These are phyloP conservation scores for Trachelipus rathkii DNA, from an alignment of 1,140 invertebrate species.

Conservation along the genomic window DNA sequence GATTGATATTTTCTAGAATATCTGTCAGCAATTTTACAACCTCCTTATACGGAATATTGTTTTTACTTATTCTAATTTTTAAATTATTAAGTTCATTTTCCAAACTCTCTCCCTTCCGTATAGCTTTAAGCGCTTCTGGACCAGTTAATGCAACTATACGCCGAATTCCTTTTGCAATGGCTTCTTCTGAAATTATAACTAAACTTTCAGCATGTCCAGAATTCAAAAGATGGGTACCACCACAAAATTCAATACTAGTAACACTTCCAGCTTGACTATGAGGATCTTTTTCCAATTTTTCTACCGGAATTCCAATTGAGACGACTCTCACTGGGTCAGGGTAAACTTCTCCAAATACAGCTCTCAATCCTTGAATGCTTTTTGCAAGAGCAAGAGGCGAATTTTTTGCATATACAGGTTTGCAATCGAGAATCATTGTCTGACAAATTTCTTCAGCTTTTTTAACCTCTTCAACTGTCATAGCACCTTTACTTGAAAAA, in stretches of 20 bases:
- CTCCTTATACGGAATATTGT: slow-evolving; percentile 37
- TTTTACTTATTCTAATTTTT: slow-evolving; percentile 32
- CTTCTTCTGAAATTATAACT: slow-evolving; percentile 94
- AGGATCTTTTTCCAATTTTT: slow-evolving; percentile 82
- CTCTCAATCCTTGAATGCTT: slow-evolving; percentile 86
- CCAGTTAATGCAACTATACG: slow-evolving; percentile 96
- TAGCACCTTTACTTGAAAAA: slow-evolving; percentile 90
- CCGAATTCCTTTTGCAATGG: slow-evolving; percentile 96
- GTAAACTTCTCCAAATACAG: slow-evolving; percentile 98
- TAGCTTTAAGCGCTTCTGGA: slow-evolving; percentile 74
- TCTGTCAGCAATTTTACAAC: slow-evolving; percentile 40
- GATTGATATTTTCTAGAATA: slow-evolving; percentile 47
- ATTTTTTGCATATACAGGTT: slow-evolving; percentile 84
- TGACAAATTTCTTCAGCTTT: slow-evolving; percentile 74
- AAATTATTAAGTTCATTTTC: slow-evolving; percentile 63
- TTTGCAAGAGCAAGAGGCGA: slow-evolving; percentile 79
- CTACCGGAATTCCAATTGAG: slow-evolving; percentile 87
- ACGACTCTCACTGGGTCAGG: slow-evolving; percentile 97
- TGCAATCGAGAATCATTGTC: slow-evolving; percentile 72
- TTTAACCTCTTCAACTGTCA: slow-evolving; percentile 82
- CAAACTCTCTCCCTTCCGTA: slow-evolving; percentile 68
- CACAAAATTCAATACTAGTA: slow-evolving; percentile 99
- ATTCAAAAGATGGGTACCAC: slow-evolving; percentile 90
- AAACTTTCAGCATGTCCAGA: slow-evolving; percentile 90
- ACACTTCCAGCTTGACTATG: slow-evolving; percentile 66